Conservation (phyloP, 2,113 vertebrate genomes). For the Oryctolagus cuniculus region mOryCun1.1 NC_091434.1:85912001-85912500, state of each 20-base stretch:
- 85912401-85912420: conserved; percentile 81
- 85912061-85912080: neutral
- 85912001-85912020: conserved; percentile 28
- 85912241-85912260: conserved; percentile 19
- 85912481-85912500: conserved; percentile 81
- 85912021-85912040: neutral
- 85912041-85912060: neutral
- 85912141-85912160: neutral
- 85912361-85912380: conserved; percentile 84
- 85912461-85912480: conserved; percentile 85
- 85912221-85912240: conserved; percentile 1
- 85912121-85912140: neutral
- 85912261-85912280: conserved; percentile 49
- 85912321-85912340: conserved; percentile 83
- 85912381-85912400: conserved; percentile 86
- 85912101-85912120: conserved; percentile 27
- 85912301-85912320: conserved; percentile 86
- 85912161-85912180: conserved; percentile 11
- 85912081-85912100: neutral
- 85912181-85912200: conserved; percentile 34
- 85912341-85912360: conserved; percentile 88
- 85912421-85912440: conserved; percentile 80
- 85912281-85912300: conserved; percentile 81
- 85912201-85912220: neutral
- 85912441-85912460: conserved; percentile 82